Conservation (phyloP, 2,797 vertebrate genomes). For the Fundulus diaphanus region DNA sequence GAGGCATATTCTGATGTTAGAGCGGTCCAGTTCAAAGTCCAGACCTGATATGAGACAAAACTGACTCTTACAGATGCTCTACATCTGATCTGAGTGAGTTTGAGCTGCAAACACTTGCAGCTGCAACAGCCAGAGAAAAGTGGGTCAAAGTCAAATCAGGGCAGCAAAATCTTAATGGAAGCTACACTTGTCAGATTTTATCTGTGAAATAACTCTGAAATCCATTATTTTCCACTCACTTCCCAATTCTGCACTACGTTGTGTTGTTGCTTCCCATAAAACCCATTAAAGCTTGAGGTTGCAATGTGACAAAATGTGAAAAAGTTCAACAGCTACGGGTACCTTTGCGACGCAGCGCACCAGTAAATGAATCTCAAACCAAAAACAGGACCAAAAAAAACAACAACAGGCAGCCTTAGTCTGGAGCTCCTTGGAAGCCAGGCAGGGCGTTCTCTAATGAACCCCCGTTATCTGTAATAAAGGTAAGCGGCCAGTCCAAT, state of each 20-base stretch:
- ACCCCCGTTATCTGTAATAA: conserved; percentile 82
- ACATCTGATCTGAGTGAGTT: neutral
- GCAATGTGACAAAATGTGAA: neutral
- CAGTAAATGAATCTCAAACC: conserved; percentile 5
- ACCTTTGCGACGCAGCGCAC: neutral
- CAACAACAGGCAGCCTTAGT: neutral
- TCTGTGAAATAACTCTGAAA: neutral
- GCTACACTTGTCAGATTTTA: neutral
- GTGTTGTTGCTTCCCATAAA: neutral
- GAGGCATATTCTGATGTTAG: no score
- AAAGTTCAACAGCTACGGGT: neutral
- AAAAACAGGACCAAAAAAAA: no score
- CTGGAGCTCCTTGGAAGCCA: neutral
- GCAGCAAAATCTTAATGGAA: neutral
- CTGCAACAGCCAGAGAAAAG: no score
- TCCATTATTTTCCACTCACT: neutral
- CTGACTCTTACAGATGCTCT: no score
- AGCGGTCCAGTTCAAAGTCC: neutral
- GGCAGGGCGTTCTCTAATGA: neutral
- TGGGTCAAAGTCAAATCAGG: neutral
- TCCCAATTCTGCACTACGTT: neutral
- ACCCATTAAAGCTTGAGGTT: neutral
- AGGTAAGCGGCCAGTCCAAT: conserved; percentile 88
- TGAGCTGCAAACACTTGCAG: no score
- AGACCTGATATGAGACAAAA: neutral